A percentile compares a stretch with the other conserved stretches of the same genome.
phyloP scores from a whole-genome alignment of 2,888 invertebrate genomes.

The Pasiphila rectangulata region DNA sequence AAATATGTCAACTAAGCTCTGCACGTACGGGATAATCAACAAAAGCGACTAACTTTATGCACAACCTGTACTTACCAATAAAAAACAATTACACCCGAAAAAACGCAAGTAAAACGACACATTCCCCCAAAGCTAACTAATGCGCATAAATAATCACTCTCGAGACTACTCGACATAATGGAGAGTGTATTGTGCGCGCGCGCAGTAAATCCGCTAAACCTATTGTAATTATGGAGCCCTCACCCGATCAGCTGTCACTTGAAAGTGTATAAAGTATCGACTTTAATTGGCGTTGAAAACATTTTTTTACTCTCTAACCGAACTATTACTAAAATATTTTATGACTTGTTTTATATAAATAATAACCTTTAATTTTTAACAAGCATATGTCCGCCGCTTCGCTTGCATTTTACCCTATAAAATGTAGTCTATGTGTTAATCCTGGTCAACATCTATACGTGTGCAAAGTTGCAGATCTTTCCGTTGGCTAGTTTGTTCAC shows the following conservation, averaged over 20 bases:
- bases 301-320: no score
- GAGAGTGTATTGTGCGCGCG: constrained; percentile 55
- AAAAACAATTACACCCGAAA: not conserved
- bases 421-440: no score
- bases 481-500: not conserved
- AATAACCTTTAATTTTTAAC: no score
- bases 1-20: no score
- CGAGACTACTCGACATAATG: constrained; percentile 70
- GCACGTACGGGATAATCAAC: no score
- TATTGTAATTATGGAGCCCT: constrained; percentile 57
- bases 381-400: no score
- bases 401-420: no score
- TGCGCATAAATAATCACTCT: constrained; percentile 66
- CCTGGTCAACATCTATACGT: no score
- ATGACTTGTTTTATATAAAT: not conserved
- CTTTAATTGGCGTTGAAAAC: not conserved
- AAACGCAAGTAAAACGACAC: constrained; percentile 8
- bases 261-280: constrained; percentile 40
- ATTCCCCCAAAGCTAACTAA: constrained; percentile 54
- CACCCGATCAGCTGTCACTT: constrained; percentile 60
- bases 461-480: no score
- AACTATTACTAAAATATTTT: no score
- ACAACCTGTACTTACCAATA: no score
- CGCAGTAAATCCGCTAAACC: constrained; percentile 56
- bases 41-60: no score